Percentiles rank a stretch among this genome's conserved stretches.
phyloP scores from a whole-genome alignment of 2,797 vertebrate genomes.

The Salmo trutta region DNA sequence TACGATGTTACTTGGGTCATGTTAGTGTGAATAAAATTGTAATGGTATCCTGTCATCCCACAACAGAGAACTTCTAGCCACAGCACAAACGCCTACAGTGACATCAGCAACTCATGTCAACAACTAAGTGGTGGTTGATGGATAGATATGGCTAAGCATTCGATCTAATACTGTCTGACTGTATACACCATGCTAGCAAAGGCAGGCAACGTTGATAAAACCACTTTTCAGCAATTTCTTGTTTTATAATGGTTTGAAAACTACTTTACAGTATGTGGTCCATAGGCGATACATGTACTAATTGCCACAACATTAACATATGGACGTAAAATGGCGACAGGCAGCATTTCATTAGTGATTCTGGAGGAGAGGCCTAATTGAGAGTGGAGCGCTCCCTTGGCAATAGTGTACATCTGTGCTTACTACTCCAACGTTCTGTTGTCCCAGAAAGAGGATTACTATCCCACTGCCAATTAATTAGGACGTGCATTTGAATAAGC shows the following conservation, averaged over 20 bases:
- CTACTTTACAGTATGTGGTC: background rate
- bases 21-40: no score
- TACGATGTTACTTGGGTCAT: no score
- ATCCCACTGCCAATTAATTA: slow-evolving; percentile 37
- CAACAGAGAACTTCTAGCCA: no score
- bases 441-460: slow-evolving; percentile 32
- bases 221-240: no score
- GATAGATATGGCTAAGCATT: no score
- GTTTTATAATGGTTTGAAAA: no score
- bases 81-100: no score
- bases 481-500: slow-evolving; percentile 21
- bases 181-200: no score
- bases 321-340: slow-evolving; percentile 7
- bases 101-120: no score
- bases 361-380: slow-evolving; percentile 6
- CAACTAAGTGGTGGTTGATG: no score
- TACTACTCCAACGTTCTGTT: slow-evolving; percentile 18
- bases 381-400: slow-evolving; percentile 41
- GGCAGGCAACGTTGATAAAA: background rate
- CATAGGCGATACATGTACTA: slow-evolving; percentile 20
- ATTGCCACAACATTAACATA: slow-evolving; percentile 24
- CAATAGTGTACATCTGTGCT: slow-evolving; percentile 38
- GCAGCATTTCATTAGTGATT: slow-evolving; percentile 18
- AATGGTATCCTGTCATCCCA: no score
- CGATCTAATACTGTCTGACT: no score